Evolutionary conservation across 2,888 invertebrate species (phyloP), one percentile per base, ranked within the genome.

Genomic region (Athripsodes cinereus): DNA sequence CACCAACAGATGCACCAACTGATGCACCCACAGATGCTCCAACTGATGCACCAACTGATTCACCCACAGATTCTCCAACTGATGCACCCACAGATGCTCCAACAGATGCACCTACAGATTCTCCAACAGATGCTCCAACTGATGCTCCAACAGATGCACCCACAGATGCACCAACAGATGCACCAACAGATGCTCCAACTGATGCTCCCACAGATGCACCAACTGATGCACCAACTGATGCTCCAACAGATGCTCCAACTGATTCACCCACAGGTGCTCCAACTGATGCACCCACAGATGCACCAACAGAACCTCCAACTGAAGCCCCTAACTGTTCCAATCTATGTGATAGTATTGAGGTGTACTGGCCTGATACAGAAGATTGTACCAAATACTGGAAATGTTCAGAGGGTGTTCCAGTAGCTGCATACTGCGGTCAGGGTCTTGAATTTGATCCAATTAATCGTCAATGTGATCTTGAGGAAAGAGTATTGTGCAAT

Each of bases 341-440:
- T 6, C 26, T 26, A 6, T 26, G 26, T 26, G 26, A 10, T 3
- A 26, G 26, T 10, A 10, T 26, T 10, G 55, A 55, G 11, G 55
- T 55, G 10, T 55, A 55, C 50, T 55, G 55, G 55, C 55, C 55
- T 16, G 55, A 55, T 16, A 22, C 34, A 35, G 73, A 72, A 44
- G 76, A 78, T 62, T 78, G 78, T 65, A 77, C 76, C 40, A 69
- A 74, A 0, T 78, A 68, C 67, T 77, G 77, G 78, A 70, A 67
- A 0, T 78, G 78, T 55, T 62, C 65, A 0, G 62, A 65, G 2
- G 75, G 76, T 0, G 61, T 71, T 0, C 70, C 74, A 0, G 69
- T 72, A 40, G 65, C 69, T 0, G 64, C 63, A 0, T 73, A 70
- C 68, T 78, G 78, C 53, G 64, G 72, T 0, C 77, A 77, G 52